phyloP scores from a whole-genome alignment of 2,888 invertebrate genomes.

The Salticus scenicus region DNA sequence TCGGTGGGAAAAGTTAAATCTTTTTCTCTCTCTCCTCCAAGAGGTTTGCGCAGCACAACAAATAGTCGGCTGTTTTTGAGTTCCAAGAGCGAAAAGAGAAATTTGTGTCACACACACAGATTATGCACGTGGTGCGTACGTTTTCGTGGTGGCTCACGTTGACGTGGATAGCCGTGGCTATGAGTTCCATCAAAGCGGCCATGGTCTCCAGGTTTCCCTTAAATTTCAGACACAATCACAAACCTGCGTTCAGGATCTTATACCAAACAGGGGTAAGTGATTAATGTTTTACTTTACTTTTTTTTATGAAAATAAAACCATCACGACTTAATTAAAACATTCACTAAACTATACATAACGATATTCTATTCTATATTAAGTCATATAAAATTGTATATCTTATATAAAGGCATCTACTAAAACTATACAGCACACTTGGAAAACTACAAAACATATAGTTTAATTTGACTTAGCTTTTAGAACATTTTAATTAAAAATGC shows the following conservation, averaged over 20 bases:
- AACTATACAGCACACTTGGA: no score
- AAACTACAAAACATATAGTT: no score
- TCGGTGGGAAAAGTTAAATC: not conserved
- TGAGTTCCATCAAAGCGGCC: constrained; percentile 46
- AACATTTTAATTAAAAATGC: no score
- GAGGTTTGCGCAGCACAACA: not conserved
- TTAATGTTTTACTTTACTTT: no score
- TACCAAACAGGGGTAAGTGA: constrained; percentile 85
- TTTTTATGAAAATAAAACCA: no score
- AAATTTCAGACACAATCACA: constrained; percentile 71
- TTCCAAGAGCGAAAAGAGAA: not conserved
- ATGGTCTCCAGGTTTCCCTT: constrained; percentile 69
- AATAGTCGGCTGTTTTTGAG: not conserved
- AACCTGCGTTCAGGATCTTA: constrained; percentile 77
- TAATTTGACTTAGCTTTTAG: no score
- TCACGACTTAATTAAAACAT: no score
- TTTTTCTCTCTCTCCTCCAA: constrained; percentile 1
- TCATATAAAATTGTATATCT: no score
- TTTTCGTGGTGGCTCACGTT: constrained; percentile 51
- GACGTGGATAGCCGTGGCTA: constrained; percentile 33
- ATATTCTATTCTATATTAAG: no score
- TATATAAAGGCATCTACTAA: no score
- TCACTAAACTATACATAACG: no score
- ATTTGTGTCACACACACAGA: not conserved
- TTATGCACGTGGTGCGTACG: constrained; percentile 50